A percentile compares a stretch with the other conserved stretches of the same genome.
Evolutionary conservation across 2,797 vertebrate genomes (phyloP).

Genomic region (Sebastes minor): DNA sequence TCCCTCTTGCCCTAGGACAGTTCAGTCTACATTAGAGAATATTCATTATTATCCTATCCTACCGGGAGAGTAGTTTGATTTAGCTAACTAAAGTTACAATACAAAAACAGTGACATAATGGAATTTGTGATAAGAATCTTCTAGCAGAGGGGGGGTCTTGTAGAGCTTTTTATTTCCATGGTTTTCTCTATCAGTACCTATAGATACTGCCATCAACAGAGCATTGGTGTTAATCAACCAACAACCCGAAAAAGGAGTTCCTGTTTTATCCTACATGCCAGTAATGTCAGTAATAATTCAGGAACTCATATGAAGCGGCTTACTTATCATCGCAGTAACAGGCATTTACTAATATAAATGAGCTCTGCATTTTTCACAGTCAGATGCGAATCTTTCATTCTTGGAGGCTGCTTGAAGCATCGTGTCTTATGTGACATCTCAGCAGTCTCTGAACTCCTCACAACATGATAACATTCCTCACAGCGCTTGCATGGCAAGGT

Average conservation of each 20-base stretch:
- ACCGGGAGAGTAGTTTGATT: constrained; percentile 17
- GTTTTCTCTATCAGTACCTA: background rate
- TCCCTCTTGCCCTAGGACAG: constrained; percentile 30
- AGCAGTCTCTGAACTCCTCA: constrained; percentile 3
- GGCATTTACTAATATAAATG: constrained; percentile 15
- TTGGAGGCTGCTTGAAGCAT: constrained; percentile 25
- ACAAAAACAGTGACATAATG: constrained; percentile 20
- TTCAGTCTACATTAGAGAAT: constrained; percentile 42
- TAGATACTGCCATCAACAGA: background rate
- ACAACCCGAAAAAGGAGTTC: background rate
- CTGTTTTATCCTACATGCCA: background rate
- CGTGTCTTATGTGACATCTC: constrained; percentile 26
- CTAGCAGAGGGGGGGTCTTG: background rate
- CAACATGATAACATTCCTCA: constrained; percentile 16
- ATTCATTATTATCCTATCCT: constrained; percentile 20
- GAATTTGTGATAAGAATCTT: background rate
- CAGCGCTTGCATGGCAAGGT: background rate
- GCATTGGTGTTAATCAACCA: background rate
- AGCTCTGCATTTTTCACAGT: constrained; percentile 1
- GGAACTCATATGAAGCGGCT: background rate
- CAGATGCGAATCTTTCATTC: constrained; percentile 24
- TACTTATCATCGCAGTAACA: background rate
- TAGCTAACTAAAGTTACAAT: constrained; percentile 13
- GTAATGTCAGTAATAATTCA: background rate
- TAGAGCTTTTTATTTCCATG: constrained; percentile 1